These are phyloP conservation scores for Lucinisca nassula DNA, from an alignment of 2,888 invertebrate species.

Conservation along the genomic window DNA sequence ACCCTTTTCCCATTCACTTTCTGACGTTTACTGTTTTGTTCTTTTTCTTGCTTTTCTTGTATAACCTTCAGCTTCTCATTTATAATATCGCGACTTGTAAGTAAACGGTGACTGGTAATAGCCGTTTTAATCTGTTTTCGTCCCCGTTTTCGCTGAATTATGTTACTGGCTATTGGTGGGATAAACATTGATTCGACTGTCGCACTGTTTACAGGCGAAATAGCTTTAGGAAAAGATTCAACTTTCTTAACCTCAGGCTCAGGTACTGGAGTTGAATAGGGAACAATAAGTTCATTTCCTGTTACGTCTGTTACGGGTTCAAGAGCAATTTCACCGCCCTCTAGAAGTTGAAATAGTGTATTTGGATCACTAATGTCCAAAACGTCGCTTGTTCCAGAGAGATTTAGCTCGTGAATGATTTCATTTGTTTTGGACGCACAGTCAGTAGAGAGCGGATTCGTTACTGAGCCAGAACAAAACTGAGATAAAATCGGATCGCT, in stretches of 20 bases:
- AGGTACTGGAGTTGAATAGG: neutral
- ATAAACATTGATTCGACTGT: conserved; percentile 2
- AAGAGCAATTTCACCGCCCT: conserved; percentile 2
- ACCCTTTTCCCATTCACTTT: neutral
- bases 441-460: neutral
- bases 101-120: conserved; percentile 29
- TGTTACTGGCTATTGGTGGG: neutral
- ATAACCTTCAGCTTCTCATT: neutral
- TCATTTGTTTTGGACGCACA: neutral
- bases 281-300: neutral
- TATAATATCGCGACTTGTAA: conserved; percentile 18
- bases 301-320: neutral
- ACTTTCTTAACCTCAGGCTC: neutral
- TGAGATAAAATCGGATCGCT: neutral
- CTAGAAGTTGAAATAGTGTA: conserved; percentile 13
- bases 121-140: neutral
- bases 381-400: conserved; percentile 3
- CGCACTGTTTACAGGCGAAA: neutral
- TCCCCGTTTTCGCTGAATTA: neutral
- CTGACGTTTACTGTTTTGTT: neutral
- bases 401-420: neutral
- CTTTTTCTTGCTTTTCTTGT: neutral
- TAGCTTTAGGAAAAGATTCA: neutral
- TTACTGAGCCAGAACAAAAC: neutral
- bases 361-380: conserved; percentile 20